A percentile compares a stretch with the other conserved stretches of the same genome.
Conservation (phyloP, 2,888 invertebrate genomes). For the Apamea sordens region DNA sequence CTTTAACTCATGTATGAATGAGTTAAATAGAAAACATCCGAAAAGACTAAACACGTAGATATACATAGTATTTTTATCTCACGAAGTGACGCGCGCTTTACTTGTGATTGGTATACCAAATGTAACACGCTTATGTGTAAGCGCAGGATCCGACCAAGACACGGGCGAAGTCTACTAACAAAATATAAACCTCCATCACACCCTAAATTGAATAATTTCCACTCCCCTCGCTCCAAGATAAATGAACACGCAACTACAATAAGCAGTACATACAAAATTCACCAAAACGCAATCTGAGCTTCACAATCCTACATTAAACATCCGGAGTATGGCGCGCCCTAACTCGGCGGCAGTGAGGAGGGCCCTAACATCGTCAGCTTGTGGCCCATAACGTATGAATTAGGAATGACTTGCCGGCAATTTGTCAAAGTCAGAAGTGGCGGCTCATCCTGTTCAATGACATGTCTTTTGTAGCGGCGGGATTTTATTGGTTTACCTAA, state of each 20-base stretch:
- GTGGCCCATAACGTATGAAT: constrained; percentile 56
- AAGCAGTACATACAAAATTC: constrained; percentile 51
- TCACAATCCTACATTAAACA: constrained; percentile 8
- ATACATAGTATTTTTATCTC: no score
- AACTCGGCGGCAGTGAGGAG: neutral
- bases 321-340: neutral
- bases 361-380: constrained; percentile 27
- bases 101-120: no score
- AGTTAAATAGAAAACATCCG: no score
- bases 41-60: no score
- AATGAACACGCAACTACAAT: constrained; percentile 46
- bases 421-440: constrained; percentile 62
- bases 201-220: constrained; percentile 40
- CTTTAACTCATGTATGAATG: no score
- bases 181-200: neutral
- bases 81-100: no score
- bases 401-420: constrained; percentile 55
- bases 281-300: constrained; percentile 39
- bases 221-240: constrained; percentile 5
- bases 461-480: constrained; percentile 42
- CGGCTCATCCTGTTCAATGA: constrained; percentile 53
- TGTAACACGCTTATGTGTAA: no score
- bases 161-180: neutral
- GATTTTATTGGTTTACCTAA: constrained; percentile 53
- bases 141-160: no score